Percentiles rank a stretch among this genome's conserved stretches.
Evolutionary conservation across 1,140 invertebrate genomes (phyloP).

Genomic region (Drosophila tsacasi): DNA sequence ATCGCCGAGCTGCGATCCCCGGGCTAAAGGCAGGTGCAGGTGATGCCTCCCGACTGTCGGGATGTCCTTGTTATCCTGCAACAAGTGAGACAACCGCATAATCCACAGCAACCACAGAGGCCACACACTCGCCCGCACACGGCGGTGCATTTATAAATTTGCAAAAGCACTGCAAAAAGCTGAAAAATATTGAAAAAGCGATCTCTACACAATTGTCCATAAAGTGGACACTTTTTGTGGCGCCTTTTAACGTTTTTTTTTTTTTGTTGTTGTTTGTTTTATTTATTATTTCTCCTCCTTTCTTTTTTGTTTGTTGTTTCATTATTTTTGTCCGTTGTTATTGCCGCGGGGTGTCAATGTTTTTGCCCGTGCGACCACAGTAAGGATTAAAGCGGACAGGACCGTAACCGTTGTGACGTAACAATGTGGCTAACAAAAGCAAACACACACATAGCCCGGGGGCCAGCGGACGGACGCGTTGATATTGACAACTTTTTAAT

Average conservation of each 20-base stretch:
- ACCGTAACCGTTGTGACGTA: constrained; percentile 65
- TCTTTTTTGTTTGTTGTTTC: not conserved
- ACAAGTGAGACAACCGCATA: constrained; percentile 79
- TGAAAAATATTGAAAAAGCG: constrained; percentile 80
- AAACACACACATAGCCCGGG: constrained; percentile 53
- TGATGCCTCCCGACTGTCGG: constrained; percentile 1
- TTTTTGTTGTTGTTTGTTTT: constrained; percentile 11
- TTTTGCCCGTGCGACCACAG: constrained; percentile 64
- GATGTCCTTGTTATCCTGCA: constrained; percentile 39
- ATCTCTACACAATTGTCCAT: constrained; percentile 73
- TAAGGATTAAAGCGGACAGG: constrained; percentile 80
- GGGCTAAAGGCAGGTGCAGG: constrained; percentile 21
- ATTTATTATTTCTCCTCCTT: constrained; percentile 11
- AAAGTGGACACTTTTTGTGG: constrained; percentile 41
- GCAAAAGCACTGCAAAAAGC: constrained; percentile 56
- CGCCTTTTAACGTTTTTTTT: not conserved
- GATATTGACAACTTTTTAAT: constrained; percentile 85
- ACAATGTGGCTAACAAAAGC: constrained; percentile 77
- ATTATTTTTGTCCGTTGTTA: constrained; percentile 19
- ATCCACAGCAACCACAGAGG: constrained; percentile 78
- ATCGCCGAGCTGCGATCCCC: not conserved
- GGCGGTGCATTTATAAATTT: constrained; percentile 75
- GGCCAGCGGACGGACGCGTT: constrained; percentile 56
- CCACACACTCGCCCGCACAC: constrained; percentile 47
- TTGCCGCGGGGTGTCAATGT: constrained; percentile 43